Conservation (phyloP, 2,888 invertebrate genomes). For the Herminia tarsipennalis region DNA sequence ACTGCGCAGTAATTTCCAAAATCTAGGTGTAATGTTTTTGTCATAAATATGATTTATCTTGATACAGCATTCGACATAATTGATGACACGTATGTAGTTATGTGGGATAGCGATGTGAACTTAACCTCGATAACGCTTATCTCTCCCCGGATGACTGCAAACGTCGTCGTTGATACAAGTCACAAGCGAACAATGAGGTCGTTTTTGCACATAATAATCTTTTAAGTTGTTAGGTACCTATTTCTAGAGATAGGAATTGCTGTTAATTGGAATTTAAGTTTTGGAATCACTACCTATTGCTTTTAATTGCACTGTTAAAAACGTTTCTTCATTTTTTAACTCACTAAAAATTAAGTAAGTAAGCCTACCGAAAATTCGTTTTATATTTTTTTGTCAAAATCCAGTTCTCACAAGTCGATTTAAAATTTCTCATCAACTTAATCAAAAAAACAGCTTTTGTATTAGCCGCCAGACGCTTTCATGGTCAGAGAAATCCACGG, state of each 20-base stretch:
- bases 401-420: background rate
- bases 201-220: constrained; percentile 5
- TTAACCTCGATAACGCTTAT: constrained; percentile 50
- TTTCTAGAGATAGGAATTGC: too few relatives aligned
- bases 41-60: too few relatives aligned
- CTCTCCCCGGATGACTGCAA: constrained; percentile 39
- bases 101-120: constrained; percentile 42
- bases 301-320: too few relatives aligned
- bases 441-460: constrained; percentile 29
- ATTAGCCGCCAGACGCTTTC: constrained; percentile 46
- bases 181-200: constrained; percentile 18
- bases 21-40: too few relatives aligned
- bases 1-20: too few relatives aligned
- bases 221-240: too few relatives aligned
- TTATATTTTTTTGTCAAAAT: background rate
- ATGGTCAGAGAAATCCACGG: constrained; percentile 49
- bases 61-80: constrained; percentile 24
- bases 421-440: constrained; percentile 17
- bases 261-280: too few relatives aligned
- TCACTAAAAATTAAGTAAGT: too few relatives aligned
- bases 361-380: too few relatives aligned
- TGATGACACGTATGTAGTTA: constrained; percentile 22
- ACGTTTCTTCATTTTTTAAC: too few relatives aligned
- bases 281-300: too few relatives aligned
- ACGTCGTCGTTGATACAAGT: constrained; percentile 20